Base-by-base conservation (phyloP, 2,888 invertebrate genomes). In the Thereva nobilitata region DNA sequence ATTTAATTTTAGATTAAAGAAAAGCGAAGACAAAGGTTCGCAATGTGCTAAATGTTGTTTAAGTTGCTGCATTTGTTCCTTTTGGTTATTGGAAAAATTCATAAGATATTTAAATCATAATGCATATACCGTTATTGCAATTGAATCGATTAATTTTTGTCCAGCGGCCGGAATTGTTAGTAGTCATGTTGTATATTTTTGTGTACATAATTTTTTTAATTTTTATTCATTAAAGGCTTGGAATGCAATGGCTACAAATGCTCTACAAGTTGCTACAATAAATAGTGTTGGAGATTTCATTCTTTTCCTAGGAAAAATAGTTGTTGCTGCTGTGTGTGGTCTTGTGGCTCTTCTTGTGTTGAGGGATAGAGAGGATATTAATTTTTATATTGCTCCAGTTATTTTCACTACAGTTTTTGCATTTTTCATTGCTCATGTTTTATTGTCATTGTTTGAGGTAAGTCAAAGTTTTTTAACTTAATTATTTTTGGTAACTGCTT, bases 221-320 rank as follows among this genome's bases (percentile, higher is more conserved):
- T 6, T 6, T 59, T 12, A 37, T 64, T 65, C 59, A 71, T 68
- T 67, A 81, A 77, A 95, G 94, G 95, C 95, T 12, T 95, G 94
- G 82, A 89, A 87, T 76, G 91, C 92, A 2, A 85, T 94, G 73
- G 87, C 90, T 47, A 88, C 87, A 76, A 93, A 95, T 79, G 90
- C 89, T 0, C 80, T 96, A 45, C 90, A 94, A 85, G 90, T 97
- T 71, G 92, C 93, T 0, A 92, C 95, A 0, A 91, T 97, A 66
- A 97, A 97, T 82, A 91, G 92, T 72, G 87, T 95, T 52, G 97
- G 96, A 4, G 95, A 95, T 80, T 95, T 96, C 78, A 90, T 97
- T 70, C 83, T 97, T 54, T 95, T 97, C 78, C 83, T 97, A 71
- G 95, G 93, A 64, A 92, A 92, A 78, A 67, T 81, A 61, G 73